A percentile compares a stretch with the other conserved stretches of the same genome.
These are phyloP conservation scores for Spicauda simplicius DNA, from an alignment of 2,888 invertebrate genomes.

Conservation along the genomic window DNA sequence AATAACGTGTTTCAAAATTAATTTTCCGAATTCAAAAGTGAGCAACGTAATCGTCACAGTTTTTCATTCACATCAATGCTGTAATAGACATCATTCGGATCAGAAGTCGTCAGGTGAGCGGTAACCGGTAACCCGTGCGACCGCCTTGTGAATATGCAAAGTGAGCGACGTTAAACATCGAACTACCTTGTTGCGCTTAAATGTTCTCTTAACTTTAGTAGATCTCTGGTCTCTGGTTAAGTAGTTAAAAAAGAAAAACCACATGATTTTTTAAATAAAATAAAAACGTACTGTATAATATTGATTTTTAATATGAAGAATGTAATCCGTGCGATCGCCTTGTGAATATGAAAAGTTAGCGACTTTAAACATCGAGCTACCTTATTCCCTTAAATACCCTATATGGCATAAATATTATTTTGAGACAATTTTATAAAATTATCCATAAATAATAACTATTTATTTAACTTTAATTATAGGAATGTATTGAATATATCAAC, in stretches of 20 bases:
- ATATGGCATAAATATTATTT: no score
- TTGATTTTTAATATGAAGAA: no score
- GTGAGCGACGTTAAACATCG: slow-evolving; percentile 71
- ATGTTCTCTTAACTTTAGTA: slow-evolving; percentile 41
- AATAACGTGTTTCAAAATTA: not conserved
- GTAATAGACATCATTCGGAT: slow-evolving; percentile 65
- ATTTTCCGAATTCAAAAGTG: not conserved
- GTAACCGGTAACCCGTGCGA: slow-evolving; percentile 55
- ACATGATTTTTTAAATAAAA: no score
- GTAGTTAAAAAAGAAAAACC: slow-evolving; percentile 21
- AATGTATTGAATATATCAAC: no score
- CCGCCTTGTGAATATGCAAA: slow-evolving; percentile 78
- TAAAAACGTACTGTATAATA: no score
- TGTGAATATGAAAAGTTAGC: no score
- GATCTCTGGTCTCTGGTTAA: slow-evolving; percentile 39
- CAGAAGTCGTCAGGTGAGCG: slow-evolving; percentile 66
- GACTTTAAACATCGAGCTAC: no score
- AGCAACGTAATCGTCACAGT: not conserved
- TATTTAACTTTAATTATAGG: no score
- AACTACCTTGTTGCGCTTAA: slow-evolving; percentile 63
- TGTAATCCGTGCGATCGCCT: no score
- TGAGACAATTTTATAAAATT: no score
- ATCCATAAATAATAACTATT: no score
- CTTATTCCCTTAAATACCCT: no score
- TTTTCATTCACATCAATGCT: not conserved